Base-by-base conservation (phyloP, 2,797 vertebrate genomes). In the Anguilla marmorata region DNA sequence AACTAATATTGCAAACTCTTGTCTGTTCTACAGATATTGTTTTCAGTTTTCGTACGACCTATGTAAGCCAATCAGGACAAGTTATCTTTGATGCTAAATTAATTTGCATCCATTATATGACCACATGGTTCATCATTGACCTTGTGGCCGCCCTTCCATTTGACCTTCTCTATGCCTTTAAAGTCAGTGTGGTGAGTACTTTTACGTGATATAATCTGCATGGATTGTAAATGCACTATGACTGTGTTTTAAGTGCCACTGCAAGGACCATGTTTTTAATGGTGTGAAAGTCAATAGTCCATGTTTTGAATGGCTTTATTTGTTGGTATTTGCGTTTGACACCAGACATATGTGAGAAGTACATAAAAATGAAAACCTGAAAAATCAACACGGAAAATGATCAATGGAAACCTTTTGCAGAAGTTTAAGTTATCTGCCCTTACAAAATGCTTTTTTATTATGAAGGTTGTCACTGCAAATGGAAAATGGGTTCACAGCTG, bases 61-160 rank as follows among this genome's bases (percentile, higher is more conserved):
- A 98, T 45, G 98, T 99, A 94, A 99, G 98, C 96, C 98, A 99
- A 92, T 99, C 98, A 72, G 98, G 98, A 86, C 98, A 99, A 94
- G 98, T 99, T 91, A 98, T 99, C 93, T 99, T 99, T 91, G 97
- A 99, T 89, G 98, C 98, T 24, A 96, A 97, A 91, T 98, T 98
- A 91, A 99, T 99, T 95, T 99, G 98, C 93, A 97, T 99, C 94
- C 98, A 99, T 95, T 99, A 99, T 82, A 95, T 99, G 93, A 99
- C 98, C 88, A 99, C 98, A 0, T 99, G 98, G 98, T 99, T 99
- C 93, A 96, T 99, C 95, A 98, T 99, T 86, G 98, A 99, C 93
- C 96, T 99, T 93, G 97, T 99, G 87, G 99, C 99, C 24, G 99
- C 99, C 0, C 95, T 99, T 93, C 99, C 99, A 76, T 99, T 99